Evolutionary conservation across 2,797 vertebrate species (phyloP).

Genomic region (Hylomyscus alleni): DNA sequence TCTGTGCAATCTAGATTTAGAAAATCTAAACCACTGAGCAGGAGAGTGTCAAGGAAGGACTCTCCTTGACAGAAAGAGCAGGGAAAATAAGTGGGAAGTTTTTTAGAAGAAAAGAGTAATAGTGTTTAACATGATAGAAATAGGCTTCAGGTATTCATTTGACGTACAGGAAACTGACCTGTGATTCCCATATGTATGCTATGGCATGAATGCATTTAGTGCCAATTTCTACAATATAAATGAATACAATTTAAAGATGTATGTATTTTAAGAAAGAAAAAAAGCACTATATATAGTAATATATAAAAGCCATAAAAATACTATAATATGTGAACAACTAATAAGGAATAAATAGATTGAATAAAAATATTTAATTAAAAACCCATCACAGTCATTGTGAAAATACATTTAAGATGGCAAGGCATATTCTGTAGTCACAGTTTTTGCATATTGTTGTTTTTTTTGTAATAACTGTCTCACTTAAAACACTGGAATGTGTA

Average conservation of each 20-base stretch:
- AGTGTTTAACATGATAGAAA: background rate
- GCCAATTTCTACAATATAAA: background rate
- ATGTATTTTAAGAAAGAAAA: background rate
- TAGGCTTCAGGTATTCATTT: background rate
- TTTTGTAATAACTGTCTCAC: background rate
- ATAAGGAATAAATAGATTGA: background rate
- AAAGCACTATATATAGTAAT: background rate
- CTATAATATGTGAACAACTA: background rate
- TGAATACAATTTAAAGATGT: background rate
- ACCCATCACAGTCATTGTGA: accelerated
- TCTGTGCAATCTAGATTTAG: background rate
- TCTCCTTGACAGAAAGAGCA: background rate
- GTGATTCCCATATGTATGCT: background rate
- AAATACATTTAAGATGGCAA: background rate
- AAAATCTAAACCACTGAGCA: background rate
- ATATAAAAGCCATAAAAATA: background rate
- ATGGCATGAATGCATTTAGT: background rate
- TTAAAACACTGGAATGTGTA: background rate
- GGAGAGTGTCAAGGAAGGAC: background rate
- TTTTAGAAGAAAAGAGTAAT: background rate
- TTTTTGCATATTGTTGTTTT: background rate
- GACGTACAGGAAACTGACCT: background rate
- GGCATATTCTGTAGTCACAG: background rate
- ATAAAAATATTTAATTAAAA: background rate
- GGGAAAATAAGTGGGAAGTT: too few species aligned